phyloP scores from a whole-genome alignment of 1,140 invertebrate species.

The Ceratitis capitata region DNA sequence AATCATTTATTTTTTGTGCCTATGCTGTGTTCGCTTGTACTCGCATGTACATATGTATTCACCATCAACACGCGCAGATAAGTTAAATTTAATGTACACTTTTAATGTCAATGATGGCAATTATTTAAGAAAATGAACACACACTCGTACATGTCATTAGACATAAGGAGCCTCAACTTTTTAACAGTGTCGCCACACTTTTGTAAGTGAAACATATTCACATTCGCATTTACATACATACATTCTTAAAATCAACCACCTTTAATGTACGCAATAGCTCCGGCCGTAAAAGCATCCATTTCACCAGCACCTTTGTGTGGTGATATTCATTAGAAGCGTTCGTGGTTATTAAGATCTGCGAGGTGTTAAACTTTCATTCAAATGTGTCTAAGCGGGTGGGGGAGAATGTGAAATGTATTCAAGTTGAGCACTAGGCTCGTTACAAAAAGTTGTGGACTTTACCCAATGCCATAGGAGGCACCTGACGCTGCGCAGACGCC shows the following conservation, averaged over 20 bases:
- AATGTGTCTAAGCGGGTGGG: too few relatives aligned
- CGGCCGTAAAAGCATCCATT: background rate
- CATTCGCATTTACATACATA: background rate
- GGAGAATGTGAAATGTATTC: too few relatives aligned
- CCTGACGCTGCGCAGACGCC: too few relatives aligned
- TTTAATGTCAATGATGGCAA: conserved; percentile 17
- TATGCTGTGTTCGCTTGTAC: background rate
- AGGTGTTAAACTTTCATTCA: background rate
- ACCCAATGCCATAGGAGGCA: too few relatives aligned
- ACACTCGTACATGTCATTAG: background rate
- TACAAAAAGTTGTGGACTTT: too few relatives aligned
- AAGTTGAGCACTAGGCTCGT: too few relatives aligned
- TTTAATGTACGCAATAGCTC: background rate
- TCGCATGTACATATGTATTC: background rate
- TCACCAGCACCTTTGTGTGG: too few relatives aligned
- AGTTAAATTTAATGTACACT: conserved; percentile 18
- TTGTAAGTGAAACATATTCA: background rate
- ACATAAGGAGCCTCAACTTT: background rate
- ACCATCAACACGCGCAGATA: background rate
- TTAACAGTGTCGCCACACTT: background rate
- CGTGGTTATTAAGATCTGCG: background rate
- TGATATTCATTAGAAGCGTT: too few relatives aligned
- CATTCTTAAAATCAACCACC: background rate
- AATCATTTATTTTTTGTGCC: background rate
- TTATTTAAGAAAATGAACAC: background rate